Conservation (phyloP, 2,888 invertebrate genomes). For the Entomobrya multifasciata region DNA sequence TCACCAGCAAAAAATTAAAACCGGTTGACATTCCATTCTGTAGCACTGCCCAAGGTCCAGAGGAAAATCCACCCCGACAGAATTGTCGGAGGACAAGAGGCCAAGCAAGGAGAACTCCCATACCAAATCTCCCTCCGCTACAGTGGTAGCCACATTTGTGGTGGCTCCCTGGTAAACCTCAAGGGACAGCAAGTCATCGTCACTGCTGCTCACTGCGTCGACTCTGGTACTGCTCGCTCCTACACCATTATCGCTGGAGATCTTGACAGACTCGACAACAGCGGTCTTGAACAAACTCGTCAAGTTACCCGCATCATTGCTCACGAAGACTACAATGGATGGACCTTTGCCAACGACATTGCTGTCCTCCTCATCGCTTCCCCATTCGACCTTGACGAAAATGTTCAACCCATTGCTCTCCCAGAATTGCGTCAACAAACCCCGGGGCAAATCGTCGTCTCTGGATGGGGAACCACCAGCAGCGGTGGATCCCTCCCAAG, state of each 20-base stretch:
- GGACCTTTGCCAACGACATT: conserved; percentile 76
- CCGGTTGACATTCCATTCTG: not conserved
- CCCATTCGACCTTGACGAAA: conserved; percentile 65
- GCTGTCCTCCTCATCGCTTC: conserved; percentile 73
- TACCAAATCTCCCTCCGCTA: conserved; percentile 59
- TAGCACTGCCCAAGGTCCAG: conserved; percentile 46
- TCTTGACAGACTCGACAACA: not conserved
- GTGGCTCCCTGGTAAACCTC: conserved; percentile 34
- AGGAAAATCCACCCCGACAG: conserved; percentile 42
- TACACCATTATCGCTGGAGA: conserved; percentile 72
- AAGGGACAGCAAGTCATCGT: conserved; percentile 32
- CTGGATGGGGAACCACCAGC: conserved; percentile 78
- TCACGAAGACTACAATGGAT: conserved; percentile 74
- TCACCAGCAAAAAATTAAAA: not conserved
- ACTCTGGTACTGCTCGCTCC: not conserved
- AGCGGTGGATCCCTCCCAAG: conserved; percentile 44
- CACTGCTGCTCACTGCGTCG: conserved; percentile 68
- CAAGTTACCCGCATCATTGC: conserved; percentile 50
- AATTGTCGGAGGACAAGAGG: conserved; percentile 68
- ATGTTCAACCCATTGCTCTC: conserved; percentile 76
- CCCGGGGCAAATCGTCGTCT: conserved; percentile 63
- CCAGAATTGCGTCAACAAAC: conserved; percentile 61
- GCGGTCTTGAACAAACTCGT: conserved; percentile 64
- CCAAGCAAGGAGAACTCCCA: conserved; percentile 55
- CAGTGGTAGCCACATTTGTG: conserved; percentile 42